These are phyloP conservation scores for Potorous gilbertii DNA, from an alignment of 2,797 vertebrate genomes.

Conservation along the genomic window DNA sequence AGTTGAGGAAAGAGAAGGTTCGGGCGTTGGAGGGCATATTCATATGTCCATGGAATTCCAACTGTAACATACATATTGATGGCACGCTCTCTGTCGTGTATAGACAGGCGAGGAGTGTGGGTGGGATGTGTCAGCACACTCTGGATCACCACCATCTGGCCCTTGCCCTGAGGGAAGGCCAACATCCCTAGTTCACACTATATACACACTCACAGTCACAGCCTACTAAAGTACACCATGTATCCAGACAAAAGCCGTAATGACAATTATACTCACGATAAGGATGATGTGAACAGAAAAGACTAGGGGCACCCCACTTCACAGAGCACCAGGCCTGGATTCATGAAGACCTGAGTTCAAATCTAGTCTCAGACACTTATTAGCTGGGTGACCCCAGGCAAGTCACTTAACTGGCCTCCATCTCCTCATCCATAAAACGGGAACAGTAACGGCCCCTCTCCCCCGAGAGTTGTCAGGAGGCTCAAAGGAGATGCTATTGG, in stretches of 20 bases:
- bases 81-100: fast-evolving
- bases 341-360: neutral
- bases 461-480: neutral
- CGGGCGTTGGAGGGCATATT: neutral
- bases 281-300: neutral
- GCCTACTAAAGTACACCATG: neutral
- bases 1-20: neutral
- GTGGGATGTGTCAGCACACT: neutral
- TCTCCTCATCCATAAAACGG: neutral
- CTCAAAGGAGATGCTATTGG: neutral
- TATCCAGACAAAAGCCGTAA: neutral
- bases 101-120: neutral
- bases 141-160: too few relatives aligned
- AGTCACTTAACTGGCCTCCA: neutral
- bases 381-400: neutral
- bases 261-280: fast-evolving
- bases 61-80: fast-evolving
- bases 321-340: neutral
- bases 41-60: neutral
- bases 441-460: neutral
- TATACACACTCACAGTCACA: neutral
- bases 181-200: neutral
- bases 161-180: neutral
- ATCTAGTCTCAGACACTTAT: neutral
- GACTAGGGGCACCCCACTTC: neutral